Conservation (phyloP, 2,113 vertebrate species). For the Aphelocoma coerulescens region DNA sequence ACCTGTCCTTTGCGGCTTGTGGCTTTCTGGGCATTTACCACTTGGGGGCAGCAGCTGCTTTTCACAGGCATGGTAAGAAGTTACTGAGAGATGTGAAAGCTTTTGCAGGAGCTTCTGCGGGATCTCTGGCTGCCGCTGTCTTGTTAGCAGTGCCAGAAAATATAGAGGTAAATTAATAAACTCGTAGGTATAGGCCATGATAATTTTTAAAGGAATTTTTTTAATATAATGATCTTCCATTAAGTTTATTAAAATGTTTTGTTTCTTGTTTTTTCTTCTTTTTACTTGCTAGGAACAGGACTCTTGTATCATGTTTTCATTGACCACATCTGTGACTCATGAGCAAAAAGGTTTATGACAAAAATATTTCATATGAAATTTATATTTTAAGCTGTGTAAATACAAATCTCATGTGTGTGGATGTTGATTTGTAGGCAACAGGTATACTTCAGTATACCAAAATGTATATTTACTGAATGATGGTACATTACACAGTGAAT, state of each 20-base stretch:
- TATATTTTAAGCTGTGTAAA: not conserved
- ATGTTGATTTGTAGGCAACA: not conserved
- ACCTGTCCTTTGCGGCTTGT: slow-evolving; percentile 87
- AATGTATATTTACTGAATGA: not conserved
- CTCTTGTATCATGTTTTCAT: not conserved
- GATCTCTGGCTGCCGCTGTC: slow-evolving; percentile 84
- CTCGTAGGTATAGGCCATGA: not conserved
- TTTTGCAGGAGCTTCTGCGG: slow-evolving; percentile 88
- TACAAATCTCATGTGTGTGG: not conserved
- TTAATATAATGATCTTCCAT: not conserved
- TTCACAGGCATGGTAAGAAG: slow-evolving; percentile 78
- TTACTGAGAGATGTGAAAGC: slow-evolving; percentile 76
- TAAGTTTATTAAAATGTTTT: not conserved
- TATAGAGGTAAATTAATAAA: slow-evolving; percentile 80
- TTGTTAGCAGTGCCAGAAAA: slow-evolving; percentile 87
- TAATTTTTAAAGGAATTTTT: not conserved
- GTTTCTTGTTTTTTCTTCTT: not conserved
- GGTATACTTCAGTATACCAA: not conserved
- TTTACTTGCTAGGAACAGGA: not conserved
- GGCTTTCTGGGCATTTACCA: slow-evolving; percentile 93
- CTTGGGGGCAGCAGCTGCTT: slow-evolving; percentile 83
- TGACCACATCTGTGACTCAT: not conserved
- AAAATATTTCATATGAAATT: not conserved
- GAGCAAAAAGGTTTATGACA: not conserved
- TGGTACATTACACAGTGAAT: not conserved